Percentiles rank a stretch among this genome's conserved stretches.
These are phyloP conservation scores for Hesperophylax magnus DNA, from an alignment of 1,140 invertebrate species.

Conservation along the genomic window DNA sequence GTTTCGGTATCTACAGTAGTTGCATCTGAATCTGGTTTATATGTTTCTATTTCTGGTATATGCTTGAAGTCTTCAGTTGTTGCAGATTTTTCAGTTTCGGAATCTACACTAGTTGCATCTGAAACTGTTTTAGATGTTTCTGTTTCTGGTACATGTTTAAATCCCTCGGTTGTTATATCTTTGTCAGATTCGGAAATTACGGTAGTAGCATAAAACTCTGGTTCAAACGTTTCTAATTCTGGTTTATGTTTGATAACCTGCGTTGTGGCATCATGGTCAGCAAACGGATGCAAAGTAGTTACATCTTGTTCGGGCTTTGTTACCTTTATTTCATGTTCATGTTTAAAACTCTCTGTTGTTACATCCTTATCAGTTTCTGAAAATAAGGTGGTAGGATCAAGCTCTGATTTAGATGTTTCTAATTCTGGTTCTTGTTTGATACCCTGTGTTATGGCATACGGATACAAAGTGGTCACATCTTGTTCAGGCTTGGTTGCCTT, in stretches of 20 bases:
- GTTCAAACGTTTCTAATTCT: not conserved
- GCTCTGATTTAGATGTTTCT: not conserved
- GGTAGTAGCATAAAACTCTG: not conserved
- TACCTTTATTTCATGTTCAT: no score
- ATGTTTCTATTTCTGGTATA: no score
- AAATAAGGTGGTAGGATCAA: not conserved
- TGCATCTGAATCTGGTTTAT: no score
- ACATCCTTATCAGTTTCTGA: not conserved
- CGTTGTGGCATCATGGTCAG: not conserved
- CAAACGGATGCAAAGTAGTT: not conserved
- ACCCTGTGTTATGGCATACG: not conserved
- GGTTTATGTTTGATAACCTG: not conserved
- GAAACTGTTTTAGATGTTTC: no score
- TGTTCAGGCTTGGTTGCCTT: not conserved
- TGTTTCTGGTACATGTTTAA: no score
- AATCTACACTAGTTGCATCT: no score
- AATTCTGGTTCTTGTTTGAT: not conserved
- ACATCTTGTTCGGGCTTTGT: not conserved
- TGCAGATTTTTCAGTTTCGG: no score
- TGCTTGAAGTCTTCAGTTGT: no score
- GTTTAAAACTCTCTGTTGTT: not conserved
- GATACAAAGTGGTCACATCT: not conserved
- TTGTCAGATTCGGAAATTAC: not conserved
- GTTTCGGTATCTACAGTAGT: no score
- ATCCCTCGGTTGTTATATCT: not conserved